Evolutionary conservation across 53 echinoderm and acorn worm genomes (phyloP).

Genomic region (Crossaster papposus): DNA sequence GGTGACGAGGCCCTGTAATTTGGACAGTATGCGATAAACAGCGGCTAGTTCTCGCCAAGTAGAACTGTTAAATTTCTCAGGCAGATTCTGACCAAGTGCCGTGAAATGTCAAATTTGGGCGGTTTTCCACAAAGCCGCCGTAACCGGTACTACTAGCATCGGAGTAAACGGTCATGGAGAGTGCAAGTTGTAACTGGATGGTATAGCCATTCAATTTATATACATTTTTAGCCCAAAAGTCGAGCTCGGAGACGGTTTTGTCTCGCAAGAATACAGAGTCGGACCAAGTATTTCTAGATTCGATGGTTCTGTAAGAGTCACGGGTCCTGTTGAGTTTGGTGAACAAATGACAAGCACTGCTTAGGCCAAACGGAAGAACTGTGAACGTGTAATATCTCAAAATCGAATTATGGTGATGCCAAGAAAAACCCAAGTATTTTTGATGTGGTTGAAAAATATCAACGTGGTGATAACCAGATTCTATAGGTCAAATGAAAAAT

Average conservation of each 20-base stretch:
- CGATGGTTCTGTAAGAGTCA: background rate
- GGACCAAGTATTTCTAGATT: no score
- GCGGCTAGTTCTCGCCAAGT: constrained; percentile 58
- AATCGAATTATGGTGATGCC: no score
- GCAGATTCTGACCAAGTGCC: constrained; percentile 11
- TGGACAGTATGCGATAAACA: constrained; percentile 18
- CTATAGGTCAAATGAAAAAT: no score
- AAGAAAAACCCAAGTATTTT: no score
- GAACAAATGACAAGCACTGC: no score
- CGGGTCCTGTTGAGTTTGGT: no score
- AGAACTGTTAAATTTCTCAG: constrained; percentile 29
- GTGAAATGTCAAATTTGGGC: constrained; percentile 20
- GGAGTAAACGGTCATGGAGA: constrained; percentile 27
- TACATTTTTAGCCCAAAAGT: background rate
- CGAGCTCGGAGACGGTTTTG: no score
- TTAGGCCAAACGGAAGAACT: no score
- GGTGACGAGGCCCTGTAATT: background rate
- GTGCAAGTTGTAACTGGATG: constrained; percentile 1
- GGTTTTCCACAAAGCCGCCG: constrained; percentile 22
- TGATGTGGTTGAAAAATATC: no score
- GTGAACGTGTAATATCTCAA: no score
- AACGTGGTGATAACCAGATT: no score
- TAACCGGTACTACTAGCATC: constrained; percentile 26
- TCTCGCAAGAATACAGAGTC: no score
- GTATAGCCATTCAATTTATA: background rate